phyloP scores from a whole-genome alignment of 2,113 vertebrate species.

The Salvelinus sp. region DNA sequence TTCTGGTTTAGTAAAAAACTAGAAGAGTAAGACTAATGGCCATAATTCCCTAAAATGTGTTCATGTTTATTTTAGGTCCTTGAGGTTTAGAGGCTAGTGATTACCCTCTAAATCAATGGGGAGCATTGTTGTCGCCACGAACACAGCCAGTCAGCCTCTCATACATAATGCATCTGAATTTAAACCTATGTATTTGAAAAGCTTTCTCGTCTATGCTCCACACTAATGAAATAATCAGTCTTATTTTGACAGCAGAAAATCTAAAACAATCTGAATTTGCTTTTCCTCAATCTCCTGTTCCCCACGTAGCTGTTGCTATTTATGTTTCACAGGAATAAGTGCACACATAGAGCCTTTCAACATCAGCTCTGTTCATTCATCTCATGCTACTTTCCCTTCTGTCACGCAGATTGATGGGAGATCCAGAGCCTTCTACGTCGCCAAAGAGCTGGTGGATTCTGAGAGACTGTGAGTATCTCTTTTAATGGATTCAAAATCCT shows the following conservation, averaged over 20 bases:
- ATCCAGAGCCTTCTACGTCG: conserved; percentile 86
- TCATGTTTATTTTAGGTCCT: conserved; percentile 44
- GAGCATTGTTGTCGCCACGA: conserved; percentile 57
- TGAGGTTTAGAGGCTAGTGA: conserved; percentile 56
- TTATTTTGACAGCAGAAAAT: conserved; percentile 66
- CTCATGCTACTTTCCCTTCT: conserved; percentile 49
- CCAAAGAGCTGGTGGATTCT: conserved; percentile 87
- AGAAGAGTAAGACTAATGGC: conserved; percentile 28
- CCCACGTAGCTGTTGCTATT: conserved; percentile 27
- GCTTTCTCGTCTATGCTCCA: conserved; percentile 50
- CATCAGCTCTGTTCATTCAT: conserved; percentile 59
- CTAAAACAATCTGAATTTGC: conserved; percentile 36
- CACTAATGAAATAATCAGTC: conserved; percentile 76
- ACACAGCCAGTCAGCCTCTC: conserved; percentile 39
- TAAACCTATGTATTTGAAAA: conserved; percentile 60
- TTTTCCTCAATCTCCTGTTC: conserved; percentile 23
- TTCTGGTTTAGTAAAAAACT: conserved; percentile 26
- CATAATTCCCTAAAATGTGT: conserved; percentile 43
- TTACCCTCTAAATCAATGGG: conserved; percentile 73
- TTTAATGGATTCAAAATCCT: conserved; percentile 18
- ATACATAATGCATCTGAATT: conserved; percentile 73
- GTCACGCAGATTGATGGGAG: conserved; percentile 85
- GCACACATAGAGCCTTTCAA: conserved; percentile 54
- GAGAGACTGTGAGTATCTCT: conserved; percentile 87
- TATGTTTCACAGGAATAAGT: conserved; percentile 45